Conservation (phyloP, 1,140 invertebrate genomes). For the Sycophaga agraensis region DNA sequence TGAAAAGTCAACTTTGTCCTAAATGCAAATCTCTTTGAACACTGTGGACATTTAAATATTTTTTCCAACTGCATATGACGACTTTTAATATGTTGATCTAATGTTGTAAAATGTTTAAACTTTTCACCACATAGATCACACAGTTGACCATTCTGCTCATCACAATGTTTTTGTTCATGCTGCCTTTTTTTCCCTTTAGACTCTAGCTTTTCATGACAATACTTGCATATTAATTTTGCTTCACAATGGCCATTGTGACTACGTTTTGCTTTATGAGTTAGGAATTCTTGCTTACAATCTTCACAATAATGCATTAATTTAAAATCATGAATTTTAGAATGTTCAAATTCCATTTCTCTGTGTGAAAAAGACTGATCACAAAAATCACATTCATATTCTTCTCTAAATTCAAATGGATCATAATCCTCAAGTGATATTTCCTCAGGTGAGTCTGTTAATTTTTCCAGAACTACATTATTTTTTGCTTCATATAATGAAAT, state of each 20-base stretch:
- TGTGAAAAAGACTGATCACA: constrained; percentile 44
- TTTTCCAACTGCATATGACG: constrained; percentile 55
- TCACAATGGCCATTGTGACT: constrained; percentile 47
- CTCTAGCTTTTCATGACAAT: constrained; percentile 46
- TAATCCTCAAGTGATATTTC: not conserved
- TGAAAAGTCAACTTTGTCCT: constrained; percentile 56
- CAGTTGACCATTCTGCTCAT: constrained; percentile 48
- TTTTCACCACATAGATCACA: constrained; percentile 56
- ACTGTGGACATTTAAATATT: constrained; percentile 53
- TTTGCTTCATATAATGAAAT: constrained; percentile 45
- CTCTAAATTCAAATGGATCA: constrained; percentile 34
- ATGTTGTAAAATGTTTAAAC: constrained; percentile 54
- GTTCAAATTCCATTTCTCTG: constrained; percentile 46
- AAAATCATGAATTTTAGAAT: constrained; percentile 49
- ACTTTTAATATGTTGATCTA: constrained; percentile 54
- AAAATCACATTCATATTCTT: constrained; percentile 51
- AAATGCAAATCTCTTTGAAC: constrained; percentile 56
- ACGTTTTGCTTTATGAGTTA: constrained; percentile 48
- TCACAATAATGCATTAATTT: constrained; percentile 52
- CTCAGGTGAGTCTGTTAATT: constrained; percentile 20
- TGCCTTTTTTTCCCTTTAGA: constrained; percentile 54
- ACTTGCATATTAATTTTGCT: constrained; percentile 50
- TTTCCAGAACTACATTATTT: constrained; percentile 34
- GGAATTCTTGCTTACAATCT: constrained; percentile 51
- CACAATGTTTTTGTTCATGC: constrained; percentile 57